Evolutionary conservation across 2,797 vertebrate genomes (phyloP), one percentile per base, ranked within the genome.

Genomic region (Diceros bicornis): DNA sequence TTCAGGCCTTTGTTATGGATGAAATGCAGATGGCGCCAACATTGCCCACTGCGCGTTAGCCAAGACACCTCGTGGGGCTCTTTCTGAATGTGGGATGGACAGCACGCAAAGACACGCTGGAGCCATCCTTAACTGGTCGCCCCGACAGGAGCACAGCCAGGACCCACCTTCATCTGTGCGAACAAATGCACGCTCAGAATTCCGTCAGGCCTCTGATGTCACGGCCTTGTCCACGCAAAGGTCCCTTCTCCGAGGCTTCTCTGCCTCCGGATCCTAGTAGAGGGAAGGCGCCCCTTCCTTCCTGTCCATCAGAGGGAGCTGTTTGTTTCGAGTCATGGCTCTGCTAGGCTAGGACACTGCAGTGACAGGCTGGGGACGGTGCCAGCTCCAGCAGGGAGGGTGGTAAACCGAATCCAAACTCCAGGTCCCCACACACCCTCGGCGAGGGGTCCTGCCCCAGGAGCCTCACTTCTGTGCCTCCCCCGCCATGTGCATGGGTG

Each of bases 21-120:
- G 6, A 10, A 18, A 37, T 0, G 6, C 32, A 16, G 25, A 34
- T 0, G 27, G 55, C 6, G 5, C 55, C 59, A 2, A 3, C 0
- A 18, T 18, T 6, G 69, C 20, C 71, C n/a, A 9, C 47, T 7
- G 66, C 1, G 4, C 66, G 1, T 7, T 1, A 0, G 20, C 3
- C 21, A 6, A 23, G 86, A 29, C 4, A 4, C 7, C 66, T 0
- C 0, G n/a, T 0, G 1, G 12, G 23, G 13, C n/a, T 25, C n/a
- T 37, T 17, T n/a, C 74, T n/a, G 61, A 44, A 6, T 1, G 14
- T 1, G 16, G 69, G 59, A 2, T 7, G 52, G 59, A 8, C 14
- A 2, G 32, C 5, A 21, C 13, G 2, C 17, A 1, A 21, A 29
- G 7, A 64, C 11, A 0, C 0, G 23, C 37, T 23, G 1, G 12